Evolutionary conservation across 2,888 invertebrate genomes (phyloP).

Genomic region (Laothoe populi): DNA sequence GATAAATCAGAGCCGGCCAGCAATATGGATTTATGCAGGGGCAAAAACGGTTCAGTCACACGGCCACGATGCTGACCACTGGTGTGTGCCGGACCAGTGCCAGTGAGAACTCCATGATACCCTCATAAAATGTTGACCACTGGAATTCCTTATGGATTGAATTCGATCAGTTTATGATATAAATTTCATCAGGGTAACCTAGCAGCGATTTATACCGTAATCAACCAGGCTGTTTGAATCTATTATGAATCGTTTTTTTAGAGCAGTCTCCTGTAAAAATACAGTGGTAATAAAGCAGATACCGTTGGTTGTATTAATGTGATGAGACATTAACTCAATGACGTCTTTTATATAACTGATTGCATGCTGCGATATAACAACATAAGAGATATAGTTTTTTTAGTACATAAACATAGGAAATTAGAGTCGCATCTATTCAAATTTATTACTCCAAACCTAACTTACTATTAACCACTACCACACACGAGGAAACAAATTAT

Average conservation of each 20-base stretch:
- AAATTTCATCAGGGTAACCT: not conserved
- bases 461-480: too few relatives aligned
- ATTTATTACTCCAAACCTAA: too few relatives aligned
- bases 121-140: not conserved
- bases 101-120: not conserved
- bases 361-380: too few relatives aligned
- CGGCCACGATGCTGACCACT: not conserved
- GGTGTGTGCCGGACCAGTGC: not conserved
- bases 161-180: not conserved
- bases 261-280: too few relatives aligned
- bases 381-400: too few relatives aligned
- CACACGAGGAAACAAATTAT: too few relatives aligned
- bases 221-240: not conserved
- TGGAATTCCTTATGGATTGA: not conserved
- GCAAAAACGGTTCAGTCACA: constrained; percentile 17
- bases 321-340: too few relatives aligned
- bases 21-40: constrained; percentile 15
- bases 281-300: too few relatives aligned
- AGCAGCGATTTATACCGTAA: not conserved
- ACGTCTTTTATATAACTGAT: too few relatives aligned
- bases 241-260: not conserved
- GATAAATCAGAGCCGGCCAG: constrained; percentile 1
- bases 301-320: too few relatives aligned
- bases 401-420: too few relatives aligned
- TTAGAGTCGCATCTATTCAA: too few relatives aligned